Percentiles rank a stretch among this genome's conserved stretches.
These are phyloP conservation scores for Rosalia funebris DNA, from an alignment of 2,888 invertebrate species.

Conservation along the genomic window DNA sequence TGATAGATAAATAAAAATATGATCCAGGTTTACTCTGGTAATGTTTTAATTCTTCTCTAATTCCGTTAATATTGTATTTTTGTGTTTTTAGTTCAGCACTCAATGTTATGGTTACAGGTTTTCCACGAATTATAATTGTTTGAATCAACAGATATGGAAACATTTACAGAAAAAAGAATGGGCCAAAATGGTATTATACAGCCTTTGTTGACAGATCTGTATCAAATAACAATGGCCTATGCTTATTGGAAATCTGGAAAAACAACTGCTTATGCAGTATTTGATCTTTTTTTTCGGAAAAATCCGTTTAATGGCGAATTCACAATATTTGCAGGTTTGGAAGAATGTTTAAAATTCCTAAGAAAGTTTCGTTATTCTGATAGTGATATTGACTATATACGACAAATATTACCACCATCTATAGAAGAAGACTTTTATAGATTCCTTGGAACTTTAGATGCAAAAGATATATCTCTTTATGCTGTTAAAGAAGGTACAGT, in stretches of 20 bases:
- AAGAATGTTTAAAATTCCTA: constrained; percentile 93
- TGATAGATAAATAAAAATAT: no score
- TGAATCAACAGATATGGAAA: not conserved
- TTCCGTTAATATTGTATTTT: no score
- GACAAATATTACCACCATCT: constrained; percentile 81
- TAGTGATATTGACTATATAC: constrained; percentile 93
- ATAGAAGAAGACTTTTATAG: constrained; percentile 91
- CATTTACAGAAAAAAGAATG: not conserved
- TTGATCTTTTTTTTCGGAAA: constrained; percentile 96
- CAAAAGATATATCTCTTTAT: constrained; percentile 85
- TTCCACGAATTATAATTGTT: no score
- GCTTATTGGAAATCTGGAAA: constrained; percentile 98
- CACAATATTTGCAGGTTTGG: constrained; percentile 96
- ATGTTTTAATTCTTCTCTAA: no score
- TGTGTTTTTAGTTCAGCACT: no score
- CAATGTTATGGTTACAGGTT: no score
- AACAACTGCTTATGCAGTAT: constrained; percentile 88
- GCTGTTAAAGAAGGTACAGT: constrained; percentile 97
- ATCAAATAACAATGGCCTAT: constrained; percentile 99
- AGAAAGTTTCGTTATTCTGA: constrained; percentile 91
- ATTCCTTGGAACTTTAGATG: constrained; percentile 83
- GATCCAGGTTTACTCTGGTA: no score
- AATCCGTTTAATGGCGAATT: constrained; percentile 98
- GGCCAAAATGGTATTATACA: constrained; percentile 86
- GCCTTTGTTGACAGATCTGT: constrained; percentile 91